Evolutionary conservation across 2,888 invertebrate species (phyloP).

Genomic region (Volucella zonaria): DNA sequence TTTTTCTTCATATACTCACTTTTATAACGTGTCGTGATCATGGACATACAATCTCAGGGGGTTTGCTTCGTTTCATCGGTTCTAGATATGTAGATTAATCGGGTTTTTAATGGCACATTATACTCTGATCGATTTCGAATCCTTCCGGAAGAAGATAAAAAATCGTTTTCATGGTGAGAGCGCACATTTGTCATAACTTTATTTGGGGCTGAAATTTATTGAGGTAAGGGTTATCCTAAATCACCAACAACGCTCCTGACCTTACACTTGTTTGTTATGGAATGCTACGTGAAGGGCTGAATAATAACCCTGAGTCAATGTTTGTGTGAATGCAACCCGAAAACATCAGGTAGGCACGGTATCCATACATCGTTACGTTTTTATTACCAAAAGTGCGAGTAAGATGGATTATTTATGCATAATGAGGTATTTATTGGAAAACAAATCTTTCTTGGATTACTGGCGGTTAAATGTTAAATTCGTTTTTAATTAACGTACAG

Average conservation of each 20-base stretch:
- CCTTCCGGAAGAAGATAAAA: not conserved
- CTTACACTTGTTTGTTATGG: not conserved
- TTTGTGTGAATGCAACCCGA: not conserved
- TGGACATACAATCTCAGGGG: constrained; percentile 12
- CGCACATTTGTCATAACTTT: constrained; percentile 32
- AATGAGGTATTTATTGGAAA: not conserved
- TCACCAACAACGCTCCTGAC: constrained; percentile 10
- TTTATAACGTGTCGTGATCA: not conserved
- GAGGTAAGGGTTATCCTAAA: constrained; percentile 9
- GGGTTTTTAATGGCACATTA: not conserved
- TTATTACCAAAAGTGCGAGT: not conserved
- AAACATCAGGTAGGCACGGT: not conserved
- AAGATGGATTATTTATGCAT: constrained; percentile 1
- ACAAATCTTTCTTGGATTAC: not conserved
- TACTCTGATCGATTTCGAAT: constrained; percentile 12
- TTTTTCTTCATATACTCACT: not conserved
- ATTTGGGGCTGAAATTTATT: constrained; percentile 14
- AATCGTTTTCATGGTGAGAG: not conserved
- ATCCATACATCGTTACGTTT: constrained; percentile 1
- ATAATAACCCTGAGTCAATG: not conserved
- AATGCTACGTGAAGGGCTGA: not conserved
- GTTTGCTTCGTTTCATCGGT: no score
- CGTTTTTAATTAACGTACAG: constrained; percentile 24
- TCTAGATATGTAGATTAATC: constrained; percentile 19
- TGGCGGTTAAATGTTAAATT: constrained; percentile 10